phyloP scores from a whole-genome alignment of 2,888 invertebrate species.

The Cenopis cana region DNA sequence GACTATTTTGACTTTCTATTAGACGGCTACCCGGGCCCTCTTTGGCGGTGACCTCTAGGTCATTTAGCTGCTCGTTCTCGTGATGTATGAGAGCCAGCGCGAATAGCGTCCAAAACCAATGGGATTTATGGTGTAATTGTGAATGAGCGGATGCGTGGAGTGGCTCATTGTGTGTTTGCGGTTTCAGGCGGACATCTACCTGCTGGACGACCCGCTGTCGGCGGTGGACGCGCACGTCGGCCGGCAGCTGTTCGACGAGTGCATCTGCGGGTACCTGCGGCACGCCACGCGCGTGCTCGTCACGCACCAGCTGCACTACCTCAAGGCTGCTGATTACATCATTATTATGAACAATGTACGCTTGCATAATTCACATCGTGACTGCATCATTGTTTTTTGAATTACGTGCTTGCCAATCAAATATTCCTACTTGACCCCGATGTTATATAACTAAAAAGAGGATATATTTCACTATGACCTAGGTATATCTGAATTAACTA shows the following conservation, averaged over 20 bases:
- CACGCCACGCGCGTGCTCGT: constrained; percentile 91
- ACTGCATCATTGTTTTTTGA: background rate
- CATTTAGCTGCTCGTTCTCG: too few relatives aligned
- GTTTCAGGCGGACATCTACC: constrained; percentile 89
- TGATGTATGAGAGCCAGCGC: too few relatives aligned
- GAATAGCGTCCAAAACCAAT: background rate
- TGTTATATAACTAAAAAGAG: background rate
- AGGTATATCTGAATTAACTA: too few relatives aligned
- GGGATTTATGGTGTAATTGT: constrained; percentile 23
- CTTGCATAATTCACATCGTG: constrained; percentile 12
- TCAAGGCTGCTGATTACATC: constrained; percentile 81
- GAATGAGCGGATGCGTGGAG: constrained; percentile 10
- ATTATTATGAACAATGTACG: constrained; percentile 83
- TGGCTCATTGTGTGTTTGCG: constrained; percentile 1
- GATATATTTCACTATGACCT: too few relatives aligned
- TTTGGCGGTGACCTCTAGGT: too few relatives aligned
- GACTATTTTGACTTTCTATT: too few relatives aligned
- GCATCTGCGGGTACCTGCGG: constrained; percentile 87
- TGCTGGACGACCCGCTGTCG: constrained; percentile 93
- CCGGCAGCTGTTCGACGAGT: constrained; percentile 90
- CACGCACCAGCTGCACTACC: constrained; percentile 93
- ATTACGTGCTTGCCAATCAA: background rate
- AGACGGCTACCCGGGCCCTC: too few relatives aligned
- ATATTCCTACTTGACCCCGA: background rate
- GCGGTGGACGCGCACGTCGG: constrained; percentile 93